Conservation (phyloP, 2,888 invertebrate genomes). For the Eudemis profundana region DNA sequence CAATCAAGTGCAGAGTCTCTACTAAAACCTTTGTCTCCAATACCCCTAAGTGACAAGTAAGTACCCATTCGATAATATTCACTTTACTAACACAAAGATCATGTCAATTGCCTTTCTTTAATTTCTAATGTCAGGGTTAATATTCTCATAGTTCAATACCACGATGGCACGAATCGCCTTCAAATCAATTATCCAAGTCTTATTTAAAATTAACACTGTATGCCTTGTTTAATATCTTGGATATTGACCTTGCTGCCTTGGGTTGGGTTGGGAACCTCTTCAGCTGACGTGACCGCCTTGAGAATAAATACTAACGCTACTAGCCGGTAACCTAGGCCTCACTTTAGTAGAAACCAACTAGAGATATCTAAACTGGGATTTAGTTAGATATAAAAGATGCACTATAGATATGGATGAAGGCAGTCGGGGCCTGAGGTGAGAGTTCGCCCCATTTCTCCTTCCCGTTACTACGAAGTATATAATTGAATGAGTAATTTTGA, state of each 20-base stretch:
- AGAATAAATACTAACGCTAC: not conserved
- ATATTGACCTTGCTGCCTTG: constrained; percentile 47
- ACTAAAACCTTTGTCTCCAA: constrained; percentile 65
- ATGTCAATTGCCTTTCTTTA: constrained; percentile 12
- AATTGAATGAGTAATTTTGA: no score
- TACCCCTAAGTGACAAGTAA: constrained; percentile 71
- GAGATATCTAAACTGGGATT: no score
- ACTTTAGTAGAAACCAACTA: no score
- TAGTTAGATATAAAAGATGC: no score
- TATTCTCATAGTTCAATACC: constrained; percentile 29
- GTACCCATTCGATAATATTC: constrained; percentile 41
- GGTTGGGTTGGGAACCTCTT: constrained; percentile 25
- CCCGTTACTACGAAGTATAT: no score
- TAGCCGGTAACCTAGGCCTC: not conserved
- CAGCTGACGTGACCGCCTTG: constrained; percentile 13
- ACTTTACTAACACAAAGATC: not conserved
- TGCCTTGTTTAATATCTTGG: constrained; percentile 43
- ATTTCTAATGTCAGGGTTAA: constrained; percentile 22
- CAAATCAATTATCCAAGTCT: constrained; percentile 25
- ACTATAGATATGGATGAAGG: no score
- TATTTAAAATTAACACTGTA: constrained; percentile 27
- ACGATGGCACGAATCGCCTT: not conserved
- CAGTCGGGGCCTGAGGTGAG: no score
- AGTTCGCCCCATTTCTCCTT: no score
- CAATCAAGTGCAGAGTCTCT: constrained; percentile 64